Evolutionary conservation across 1,140 invertebrate species (phyloP).

Genomic region (Zaprionus ghesquierei): DNA sequence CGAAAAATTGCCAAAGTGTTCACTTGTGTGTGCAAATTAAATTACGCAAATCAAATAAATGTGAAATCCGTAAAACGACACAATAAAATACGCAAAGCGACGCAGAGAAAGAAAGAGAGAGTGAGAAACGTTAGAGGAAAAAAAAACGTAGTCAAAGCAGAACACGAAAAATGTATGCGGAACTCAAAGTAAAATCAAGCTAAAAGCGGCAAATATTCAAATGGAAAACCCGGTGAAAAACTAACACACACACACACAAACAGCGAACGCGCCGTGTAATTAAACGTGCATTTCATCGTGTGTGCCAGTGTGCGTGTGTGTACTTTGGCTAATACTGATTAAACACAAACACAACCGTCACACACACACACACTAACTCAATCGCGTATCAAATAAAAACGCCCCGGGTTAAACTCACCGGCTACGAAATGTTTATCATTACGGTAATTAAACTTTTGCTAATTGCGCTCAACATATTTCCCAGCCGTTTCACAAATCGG

Average conservation of each 20-base stretch:
- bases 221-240: conserved; percentile 33
- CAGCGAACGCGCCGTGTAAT: conserved; percentile 46
- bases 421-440: conserved; percentile 76
- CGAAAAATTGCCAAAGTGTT: conserved; percentile 45
- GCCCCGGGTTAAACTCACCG: not conserved
- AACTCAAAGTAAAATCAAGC: conserved; percentile 30
- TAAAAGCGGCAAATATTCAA: conserved; percentile 1
- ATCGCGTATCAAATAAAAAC: not conserved
- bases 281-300: conserved; percentile 13
- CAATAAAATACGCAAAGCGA: conserved; percentile 22
- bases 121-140: not conserved
- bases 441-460: conserved; percentile 82
- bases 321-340: conserved; percentile 39
- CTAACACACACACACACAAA: conserved; percentile 19
- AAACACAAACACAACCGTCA: conserved; percentile 18
- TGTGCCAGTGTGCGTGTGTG: not conserved
- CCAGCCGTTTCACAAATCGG: conserved; percentile 81
- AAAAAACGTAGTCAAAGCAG: not conserved
- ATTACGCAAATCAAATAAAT: conserved; percentile 80
- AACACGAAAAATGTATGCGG: conserved; percentile 13
- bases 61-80: conserved; percentile 27
- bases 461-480: conserved; percentile 82
- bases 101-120: not conserved
- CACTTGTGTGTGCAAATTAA: conserved; percentile 77
- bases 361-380: conserved; percentile 4